Conservation (phyloP, 37 sponge, comb jelly and placozoan species). For the Halichondria panicea region DNA sequence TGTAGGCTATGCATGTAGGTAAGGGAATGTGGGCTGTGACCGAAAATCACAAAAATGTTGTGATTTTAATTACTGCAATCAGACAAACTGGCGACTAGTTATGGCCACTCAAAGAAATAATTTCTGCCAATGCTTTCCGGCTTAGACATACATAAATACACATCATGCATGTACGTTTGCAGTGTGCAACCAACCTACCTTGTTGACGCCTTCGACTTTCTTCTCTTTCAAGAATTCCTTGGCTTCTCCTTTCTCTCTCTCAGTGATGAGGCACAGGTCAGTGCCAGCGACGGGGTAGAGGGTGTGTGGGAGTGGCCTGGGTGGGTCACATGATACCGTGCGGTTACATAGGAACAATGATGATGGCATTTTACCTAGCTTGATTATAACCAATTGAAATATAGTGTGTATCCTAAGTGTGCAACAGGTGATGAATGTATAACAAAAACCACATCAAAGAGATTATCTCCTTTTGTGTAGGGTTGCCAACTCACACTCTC, state of each 20-base stretch:
- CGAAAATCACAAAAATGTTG: too few relatives aligned
- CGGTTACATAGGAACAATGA: not conserved
- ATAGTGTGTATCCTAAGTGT: not conserved
- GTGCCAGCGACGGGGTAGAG: constrained; percentile 43
- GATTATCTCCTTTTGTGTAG: not conserved
- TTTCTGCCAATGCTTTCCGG: too few relatives aligned
- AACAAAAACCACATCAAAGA: not conserved
- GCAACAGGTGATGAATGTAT: not conserved
- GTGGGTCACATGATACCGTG: not conserved
- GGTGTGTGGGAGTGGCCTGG: constrained; percentile 70
- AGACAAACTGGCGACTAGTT: too few relatives aligned
- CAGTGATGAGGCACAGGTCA: constrained; percentile 75
- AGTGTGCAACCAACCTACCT: constrained; percentile 33
- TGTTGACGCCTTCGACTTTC: constrained; percentile 46
- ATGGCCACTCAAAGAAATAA: too few relatives aligned
- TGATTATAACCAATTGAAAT: not conserved
- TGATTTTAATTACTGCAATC: too few relatives aligned
- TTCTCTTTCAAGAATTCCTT: constrained; percentile 63
- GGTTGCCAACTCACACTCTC: constrained; percentile 56
- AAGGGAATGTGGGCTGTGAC: too few relatives aligned
- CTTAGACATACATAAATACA: too few relatives aligned
- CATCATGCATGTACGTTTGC: too few relatives aligned
- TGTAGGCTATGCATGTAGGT: too few relatives aligned
- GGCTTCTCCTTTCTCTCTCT: constrained; percentile 47
- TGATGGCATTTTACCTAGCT: not conserved